Evolutionary conservation across 2,797 vertebrate genomes (phyloP).

Genomic region (Chaenodraco wilsoni): DNA sequence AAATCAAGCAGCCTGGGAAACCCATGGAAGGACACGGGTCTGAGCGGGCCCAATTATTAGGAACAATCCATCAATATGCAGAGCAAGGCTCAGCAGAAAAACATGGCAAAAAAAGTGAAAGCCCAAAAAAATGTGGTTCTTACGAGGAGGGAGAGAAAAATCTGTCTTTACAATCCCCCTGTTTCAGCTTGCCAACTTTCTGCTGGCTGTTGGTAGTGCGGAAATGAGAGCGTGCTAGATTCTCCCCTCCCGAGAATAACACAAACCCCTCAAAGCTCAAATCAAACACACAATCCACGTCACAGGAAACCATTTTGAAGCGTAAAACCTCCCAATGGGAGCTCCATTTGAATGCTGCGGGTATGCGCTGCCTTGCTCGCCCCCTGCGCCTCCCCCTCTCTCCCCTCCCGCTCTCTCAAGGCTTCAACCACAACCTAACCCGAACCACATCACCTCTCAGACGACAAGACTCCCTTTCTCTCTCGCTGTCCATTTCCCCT

Average conservation of each 20-base stretch:
- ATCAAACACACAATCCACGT: constrained; percentile 90
- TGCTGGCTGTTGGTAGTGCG: constrained; percentile 86
- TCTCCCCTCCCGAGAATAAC: constrained; percentile 87
- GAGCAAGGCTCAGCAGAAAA: constrained; percentile 79
- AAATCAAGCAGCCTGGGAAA: constrained; percentile 63
- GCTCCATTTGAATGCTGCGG: constrained; percentile 86
- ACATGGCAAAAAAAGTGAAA: constrained; percentile 70
- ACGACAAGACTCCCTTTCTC: constrained; percentile 82
- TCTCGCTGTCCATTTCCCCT: constrained; percentile 60
- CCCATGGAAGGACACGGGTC: constrained; percentile 55
- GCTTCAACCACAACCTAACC: constrained; percentile 85
- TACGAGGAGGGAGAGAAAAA: constrained; percentile 81
- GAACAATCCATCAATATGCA: constrained; percentile 83
- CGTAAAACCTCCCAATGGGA: constrained; percentile 89
- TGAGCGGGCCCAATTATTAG: constrained; percentile 77
- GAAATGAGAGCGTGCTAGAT: constrained; percentile 90
- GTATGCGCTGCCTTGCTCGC: constrained; percentile 80
- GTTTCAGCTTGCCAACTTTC: constrained; percentile 84
- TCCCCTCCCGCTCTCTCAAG: constrained; percentile 75
- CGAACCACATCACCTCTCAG: constrained; percentile 83
- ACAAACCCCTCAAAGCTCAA: constrained; percentile 88
- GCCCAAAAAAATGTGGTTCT: constrained; percentile 79
- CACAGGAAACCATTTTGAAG: constrained; percentile 90
- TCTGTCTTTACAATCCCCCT: constrained; percentile 86
- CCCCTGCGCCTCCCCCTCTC: constrained; percentile 71